Evolutionary conservation across 2,113 vertebrate species (phyloP).

Genomic region (Megaceryle torquata): DNA sequence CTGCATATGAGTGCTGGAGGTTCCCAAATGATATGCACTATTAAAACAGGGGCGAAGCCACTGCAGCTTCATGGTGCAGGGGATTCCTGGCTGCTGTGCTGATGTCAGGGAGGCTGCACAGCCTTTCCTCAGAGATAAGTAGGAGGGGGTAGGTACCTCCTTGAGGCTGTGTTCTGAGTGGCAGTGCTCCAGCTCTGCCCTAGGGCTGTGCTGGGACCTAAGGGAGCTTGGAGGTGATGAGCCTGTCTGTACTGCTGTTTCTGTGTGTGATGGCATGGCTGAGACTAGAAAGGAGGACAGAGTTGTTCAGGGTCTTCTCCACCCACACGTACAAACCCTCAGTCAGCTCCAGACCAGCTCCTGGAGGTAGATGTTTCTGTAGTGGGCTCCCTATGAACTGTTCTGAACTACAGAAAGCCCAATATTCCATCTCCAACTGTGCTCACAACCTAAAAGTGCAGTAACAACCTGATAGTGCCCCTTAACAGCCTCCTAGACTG

Average conservation of each 20-base stretch:
- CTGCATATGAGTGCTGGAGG: neutral
- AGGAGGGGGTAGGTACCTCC: neutral
- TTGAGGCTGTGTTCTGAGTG: rapidly evolving
- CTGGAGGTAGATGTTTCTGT: neutral
- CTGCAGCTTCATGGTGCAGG: neutral
- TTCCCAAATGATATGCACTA: neutral
- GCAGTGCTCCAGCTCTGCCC: neutral
- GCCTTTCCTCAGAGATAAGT: neutral
- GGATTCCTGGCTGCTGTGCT: slow-evolving; percentile 34
- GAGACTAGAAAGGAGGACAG: neutral
- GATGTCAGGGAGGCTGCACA: slow-evolving; percentile 2
- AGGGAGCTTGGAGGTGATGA: neutral
- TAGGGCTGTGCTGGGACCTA: neutral
- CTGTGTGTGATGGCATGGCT: rapidly evolving
- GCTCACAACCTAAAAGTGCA: neutral
- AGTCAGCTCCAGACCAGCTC: no score
- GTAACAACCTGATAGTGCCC: neutral
- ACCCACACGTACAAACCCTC: neutral
- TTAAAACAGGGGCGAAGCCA: neutral
- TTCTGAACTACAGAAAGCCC: neutral
- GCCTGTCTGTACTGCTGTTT: neutral
- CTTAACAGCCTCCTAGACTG: neutral
- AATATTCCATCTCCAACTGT: neutral
- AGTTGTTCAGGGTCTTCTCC: neutral
- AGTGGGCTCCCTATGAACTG: neutral